Conservation (phyloP, 2,113 vertebrate species). For the Petrocephalus zakoni region DNA sequence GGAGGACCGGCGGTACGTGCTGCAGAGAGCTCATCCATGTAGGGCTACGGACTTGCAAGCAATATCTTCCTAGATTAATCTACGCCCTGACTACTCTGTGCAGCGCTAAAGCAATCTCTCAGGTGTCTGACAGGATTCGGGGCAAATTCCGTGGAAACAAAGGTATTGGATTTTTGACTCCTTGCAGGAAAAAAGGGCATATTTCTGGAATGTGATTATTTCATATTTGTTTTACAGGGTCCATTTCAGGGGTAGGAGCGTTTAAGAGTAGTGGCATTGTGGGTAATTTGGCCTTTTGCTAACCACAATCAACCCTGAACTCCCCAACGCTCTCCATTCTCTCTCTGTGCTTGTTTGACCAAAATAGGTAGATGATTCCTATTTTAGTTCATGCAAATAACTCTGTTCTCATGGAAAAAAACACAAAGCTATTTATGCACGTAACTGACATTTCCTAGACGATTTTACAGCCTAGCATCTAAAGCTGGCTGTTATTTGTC, state of each 20-base stretch:
- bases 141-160: neutral
- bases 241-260: neutral
- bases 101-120: neutral
- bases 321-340: neutral
- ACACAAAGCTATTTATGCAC: slow-evolving; percentile 9
- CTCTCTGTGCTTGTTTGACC: neutral
- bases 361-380: neutral
- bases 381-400: neutral
- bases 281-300: neutral
- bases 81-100: neutral
- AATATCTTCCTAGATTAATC: slow-evolving; percentile 1
- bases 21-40: neutral
- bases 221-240: neutral
- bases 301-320: neutral
- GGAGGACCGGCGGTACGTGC: neutral
- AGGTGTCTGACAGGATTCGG: neutral
- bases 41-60: neutral
- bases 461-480: neutral
- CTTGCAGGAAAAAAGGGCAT: neutral
- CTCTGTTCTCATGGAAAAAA: neutral
- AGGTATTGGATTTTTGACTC: neutral
- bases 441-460: neutral
- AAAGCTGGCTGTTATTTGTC: neutral
- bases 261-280: neutral
- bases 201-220: neutral